Percentiles rank a stretch among this genome's conserved stretches.
Conservation (phyloP, 2,888 invertebrate genomes). For the Harpalus rubripes region DNA sequence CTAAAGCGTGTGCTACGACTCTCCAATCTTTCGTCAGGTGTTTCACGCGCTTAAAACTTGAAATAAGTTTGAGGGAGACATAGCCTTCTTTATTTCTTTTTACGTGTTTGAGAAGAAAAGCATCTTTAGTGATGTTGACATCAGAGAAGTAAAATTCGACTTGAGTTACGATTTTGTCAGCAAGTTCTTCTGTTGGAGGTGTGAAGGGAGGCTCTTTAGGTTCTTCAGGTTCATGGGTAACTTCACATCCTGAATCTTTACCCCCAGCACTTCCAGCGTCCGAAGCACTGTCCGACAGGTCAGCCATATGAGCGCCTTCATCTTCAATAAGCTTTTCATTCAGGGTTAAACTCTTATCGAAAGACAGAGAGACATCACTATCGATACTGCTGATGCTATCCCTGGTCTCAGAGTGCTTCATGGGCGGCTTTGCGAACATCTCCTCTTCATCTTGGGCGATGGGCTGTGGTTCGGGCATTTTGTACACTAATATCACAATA, state of each 20-base stretch:
- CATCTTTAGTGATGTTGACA: conserved; percentile 96
- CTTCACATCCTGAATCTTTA: conserved; percentile 85
- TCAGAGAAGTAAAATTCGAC: conserved; percentile 98
- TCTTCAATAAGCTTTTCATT: conserved; percentile 76
- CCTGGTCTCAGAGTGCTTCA: conserved; percentile 80
- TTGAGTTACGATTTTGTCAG: conserved; percentile 89
- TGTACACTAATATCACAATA: conserved; percentile 52
- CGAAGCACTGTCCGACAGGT: conserved; percentile 84
- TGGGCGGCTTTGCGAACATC: conserved; percentile 72
- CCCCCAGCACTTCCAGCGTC: conserved; percentile 83
- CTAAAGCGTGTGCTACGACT: conserved; percentile 92
- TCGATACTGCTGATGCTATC: conserved; percentile 83
- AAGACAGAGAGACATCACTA: conserved; percentile 81
- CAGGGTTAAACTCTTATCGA: conserved; percentile 74
- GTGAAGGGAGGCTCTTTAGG: conserved; percentile 81
- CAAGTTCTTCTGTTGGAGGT: conserved; percentile 87
- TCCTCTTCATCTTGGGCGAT: conserved; percentile 76
- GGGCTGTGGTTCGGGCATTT: conserved; percentile 62
- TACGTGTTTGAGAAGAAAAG: conserved; percentile 96
- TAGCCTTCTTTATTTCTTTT: conserved; percentile 96
- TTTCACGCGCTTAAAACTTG: conserved; percentile 96
- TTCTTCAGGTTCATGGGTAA: conserved; percentile 78
- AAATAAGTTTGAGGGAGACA: conserved; percentile 95
- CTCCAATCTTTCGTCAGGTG: conserved; percentile 96
- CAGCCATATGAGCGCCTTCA: conserved; percentile 82